Conservation (phyloP, 2,888 invertebrate genomes). For the Patella caerulea region DNA sequence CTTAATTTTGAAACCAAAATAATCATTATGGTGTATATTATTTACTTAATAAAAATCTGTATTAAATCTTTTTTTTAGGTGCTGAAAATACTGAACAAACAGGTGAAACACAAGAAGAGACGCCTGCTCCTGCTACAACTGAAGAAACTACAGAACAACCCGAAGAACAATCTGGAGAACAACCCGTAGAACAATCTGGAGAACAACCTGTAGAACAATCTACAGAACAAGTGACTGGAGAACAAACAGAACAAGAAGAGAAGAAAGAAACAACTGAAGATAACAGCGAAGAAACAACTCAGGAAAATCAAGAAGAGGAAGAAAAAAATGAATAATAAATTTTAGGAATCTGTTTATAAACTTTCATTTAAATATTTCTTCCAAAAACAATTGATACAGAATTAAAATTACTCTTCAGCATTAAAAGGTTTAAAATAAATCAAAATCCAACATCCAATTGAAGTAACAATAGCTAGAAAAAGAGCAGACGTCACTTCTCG, state of each 20-base stretch:
- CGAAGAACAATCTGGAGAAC: constrained; percentile 1
- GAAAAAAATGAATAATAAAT: constrained; percentile 5
- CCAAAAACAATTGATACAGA: too few species aligned
- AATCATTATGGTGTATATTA: too few species aligned
- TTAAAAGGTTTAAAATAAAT: too few species aligned
- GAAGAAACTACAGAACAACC: background rate
- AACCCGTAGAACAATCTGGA: constrained; percentile 12
- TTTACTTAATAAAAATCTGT: too few species aligned
- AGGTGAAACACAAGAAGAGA: constrained; percentile 3
- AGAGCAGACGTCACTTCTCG: too few species aligned
- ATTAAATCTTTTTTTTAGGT: too few species aligned
- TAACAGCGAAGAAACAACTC: constrained; percentile 19
- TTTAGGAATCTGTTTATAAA: background rate
- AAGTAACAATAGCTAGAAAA: too few species aligned
- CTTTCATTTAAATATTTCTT: too few species aligned
- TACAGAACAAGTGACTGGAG: constrained; percentile 22
- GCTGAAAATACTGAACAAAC: background rate
- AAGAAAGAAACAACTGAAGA: constrained; percentile 28
- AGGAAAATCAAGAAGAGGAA: constrained; percentile 14
- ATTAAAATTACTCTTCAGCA: too few species aligned
- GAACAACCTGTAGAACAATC: constrained; percentile 15
- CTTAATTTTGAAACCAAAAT: too few species aligned
- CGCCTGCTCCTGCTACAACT: background rate
- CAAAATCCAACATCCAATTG: too few species aligned
- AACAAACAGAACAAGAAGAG: constrained; percentile 24